Evolutionary conservation across 2,888 invertebrate species (phyloP).

Genomic region (Mesorhabditis sp.): DNA sequence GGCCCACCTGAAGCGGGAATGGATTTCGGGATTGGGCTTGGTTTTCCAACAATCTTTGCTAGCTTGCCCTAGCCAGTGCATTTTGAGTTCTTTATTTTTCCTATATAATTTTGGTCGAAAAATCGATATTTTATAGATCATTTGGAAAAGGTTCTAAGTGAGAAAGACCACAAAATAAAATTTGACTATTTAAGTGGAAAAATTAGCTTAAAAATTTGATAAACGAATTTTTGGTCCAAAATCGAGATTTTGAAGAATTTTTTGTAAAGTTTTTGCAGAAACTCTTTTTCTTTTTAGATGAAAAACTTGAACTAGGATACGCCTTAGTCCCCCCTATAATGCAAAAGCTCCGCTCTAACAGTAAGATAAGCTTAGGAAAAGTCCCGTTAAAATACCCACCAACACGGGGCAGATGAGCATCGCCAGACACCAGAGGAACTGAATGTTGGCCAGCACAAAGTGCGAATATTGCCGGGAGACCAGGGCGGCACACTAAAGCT

Average conservation of each 20-base stretch:
- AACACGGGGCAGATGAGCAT: slow-evolving; percentile 54
- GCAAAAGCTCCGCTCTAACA: too few species aligned
- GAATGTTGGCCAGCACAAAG: slow-evolving; percentile 55
- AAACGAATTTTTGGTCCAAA: neutral
- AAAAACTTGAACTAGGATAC: too few species aligned
- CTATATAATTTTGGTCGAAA: too few species aligned
- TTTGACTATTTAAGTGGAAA: too few species aligned
- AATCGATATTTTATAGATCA: too few species aligned
- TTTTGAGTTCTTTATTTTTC: too few species aligned
- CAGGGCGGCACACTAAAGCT: slow-evolving; percentile 39
- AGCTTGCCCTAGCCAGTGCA: neutral
- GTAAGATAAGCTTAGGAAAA: neutral
- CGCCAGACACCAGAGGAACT: slow-evolving; percentile 51
- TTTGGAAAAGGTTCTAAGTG: too few species aligned
- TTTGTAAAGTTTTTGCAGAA: too few species aligned
- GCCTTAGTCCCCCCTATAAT: too few species aligned
- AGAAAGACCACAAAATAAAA: too few species aligned
- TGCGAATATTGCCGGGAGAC: slow-evolving; percentile 53
- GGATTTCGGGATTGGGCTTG: neutral
- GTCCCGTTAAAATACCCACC: slow-evolving; percentile 11
- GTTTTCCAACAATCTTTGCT: neutral
- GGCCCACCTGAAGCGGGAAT: slow-evolving; percentile 18
- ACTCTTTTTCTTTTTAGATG: too few species aligned
- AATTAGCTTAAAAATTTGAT: neutral
- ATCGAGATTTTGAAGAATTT: too few species aligned